Base-by-base conservation (phyloP, 2,113 vertebrate genomes). In the Octodon degus region DNA sequence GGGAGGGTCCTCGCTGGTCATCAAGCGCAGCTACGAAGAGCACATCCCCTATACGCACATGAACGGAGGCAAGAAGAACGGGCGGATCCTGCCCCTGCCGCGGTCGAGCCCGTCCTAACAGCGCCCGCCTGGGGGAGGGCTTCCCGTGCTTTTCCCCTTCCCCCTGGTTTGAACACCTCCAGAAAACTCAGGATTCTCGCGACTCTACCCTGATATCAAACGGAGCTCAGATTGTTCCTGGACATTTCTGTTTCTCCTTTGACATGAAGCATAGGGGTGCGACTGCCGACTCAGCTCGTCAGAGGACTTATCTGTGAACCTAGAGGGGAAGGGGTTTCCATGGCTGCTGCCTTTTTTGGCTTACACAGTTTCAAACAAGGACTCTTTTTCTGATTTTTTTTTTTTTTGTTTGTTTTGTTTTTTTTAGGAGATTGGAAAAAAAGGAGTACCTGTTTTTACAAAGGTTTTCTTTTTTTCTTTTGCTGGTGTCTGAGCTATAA, bases 41-140 rank as follows among this genome's bases (percentile, higher is more conserved):
- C 99, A 99, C 20, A 98, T 99, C 95, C 99, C 99, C 60, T 99
- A 99, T 98, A 99, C 99, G 60, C 99, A 99, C 98, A 99, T 99
- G 99, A 99, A 99, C 43, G 99, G 99, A 80, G 99, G 99, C 98
- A 99, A 99, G 99, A 99, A 99, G 97, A 99, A 99, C 0, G 99
- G 99, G 92, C 98, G 99, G 25, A 99, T 99, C 91, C 99, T 99
- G 97, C 99, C 99, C 76, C 98, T 99, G 98, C 99, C 99, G 80
- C 98, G 99, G 98, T 99, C 99, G 24, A 99, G 98, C 90, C 99
- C 99, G 86, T 99, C 99, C 99, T 99, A 99, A 99, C 99, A 65
- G 98, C 83, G 96, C 98, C 98, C 97, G 14, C 37, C 83, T 0
- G 55, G 72, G 96, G 95, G 87, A 72, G 16, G 85, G 47, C 60